These are phyloP conservation scores for Atta texana DNA, from an alignment of 1,140 invertebrate species.

Conservation along the genomic window DNA sequence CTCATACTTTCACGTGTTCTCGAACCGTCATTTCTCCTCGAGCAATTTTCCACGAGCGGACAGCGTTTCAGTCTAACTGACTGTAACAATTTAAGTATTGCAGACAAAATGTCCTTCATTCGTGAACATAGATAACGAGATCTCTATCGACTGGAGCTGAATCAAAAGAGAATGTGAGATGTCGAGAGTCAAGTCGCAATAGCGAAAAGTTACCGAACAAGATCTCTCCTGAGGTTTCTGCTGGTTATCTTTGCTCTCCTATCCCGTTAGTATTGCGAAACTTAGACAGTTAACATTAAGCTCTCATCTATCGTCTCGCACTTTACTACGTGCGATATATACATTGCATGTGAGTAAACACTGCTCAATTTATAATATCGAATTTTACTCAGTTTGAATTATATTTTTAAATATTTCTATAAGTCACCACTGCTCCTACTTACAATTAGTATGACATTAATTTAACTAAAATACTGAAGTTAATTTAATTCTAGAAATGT, in stretches of 20 bases:
- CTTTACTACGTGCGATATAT: background rate
- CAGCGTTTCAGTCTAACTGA: background rate
- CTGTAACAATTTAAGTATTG: background rate
- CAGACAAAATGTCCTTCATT: background rate
- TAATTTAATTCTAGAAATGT: too few species aligned
- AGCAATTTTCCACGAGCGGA: background rate
- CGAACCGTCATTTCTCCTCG: slow-evolving; percentile 15
- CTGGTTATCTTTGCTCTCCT: too few species aligned
- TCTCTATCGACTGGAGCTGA: background rate
- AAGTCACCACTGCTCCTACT: too few species aligned
- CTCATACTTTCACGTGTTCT: background rate
- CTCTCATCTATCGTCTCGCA: background rate
- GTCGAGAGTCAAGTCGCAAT: background rate
- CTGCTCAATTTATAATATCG: too few species aligned
- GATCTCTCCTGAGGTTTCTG: background rate
- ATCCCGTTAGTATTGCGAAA: background rate
- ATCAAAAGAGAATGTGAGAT: background rate
- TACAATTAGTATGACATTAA: too few species aligned
- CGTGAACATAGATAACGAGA: background rate
- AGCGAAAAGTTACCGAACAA: background rate
- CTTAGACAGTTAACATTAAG: slow-evolving; percentile 20
- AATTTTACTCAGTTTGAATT: too few species aligned
- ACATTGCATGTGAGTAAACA: background rate
- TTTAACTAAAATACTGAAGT: too few species aligned
- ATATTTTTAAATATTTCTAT: too few species aligned